phyloP scores from a whole-genome alignment of 2,113 vertebrate genomes.

The Oxyruncus cristatus region DNA sequence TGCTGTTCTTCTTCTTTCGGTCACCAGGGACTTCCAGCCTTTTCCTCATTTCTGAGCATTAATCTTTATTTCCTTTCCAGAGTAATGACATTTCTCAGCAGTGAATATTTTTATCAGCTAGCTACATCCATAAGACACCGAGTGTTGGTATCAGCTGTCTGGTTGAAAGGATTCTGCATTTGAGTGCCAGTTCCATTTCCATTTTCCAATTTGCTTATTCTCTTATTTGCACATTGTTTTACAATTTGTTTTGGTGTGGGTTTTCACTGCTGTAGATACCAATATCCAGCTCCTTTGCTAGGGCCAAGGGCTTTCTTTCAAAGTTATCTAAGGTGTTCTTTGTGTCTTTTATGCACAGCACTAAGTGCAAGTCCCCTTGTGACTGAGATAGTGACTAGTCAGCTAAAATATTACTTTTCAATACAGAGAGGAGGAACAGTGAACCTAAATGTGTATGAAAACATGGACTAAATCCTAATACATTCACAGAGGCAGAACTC shows the following conservation, averaged over 20 bases:
- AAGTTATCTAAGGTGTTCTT: background rate
- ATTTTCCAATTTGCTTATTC: background rate
- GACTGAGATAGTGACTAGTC: background rate
- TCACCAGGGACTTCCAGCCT: conserved; percentile 22
- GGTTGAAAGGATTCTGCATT: conserved; percentile 6
- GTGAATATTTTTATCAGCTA: conserved; percentile 17
- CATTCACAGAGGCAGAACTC: background rate
- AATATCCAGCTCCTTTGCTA: background rate
- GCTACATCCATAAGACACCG: background rate
- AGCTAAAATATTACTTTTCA: background rate
- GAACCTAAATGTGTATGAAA: background rate
- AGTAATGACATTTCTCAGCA: conserved; percentile 37
- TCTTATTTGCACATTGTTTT: background rate
- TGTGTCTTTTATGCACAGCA: background rate
- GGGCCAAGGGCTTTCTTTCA: background rate
- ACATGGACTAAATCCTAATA: background rate
- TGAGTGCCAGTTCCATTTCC: background rate
- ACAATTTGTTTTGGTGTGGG: background rate
- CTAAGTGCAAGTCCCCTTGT: background rate
- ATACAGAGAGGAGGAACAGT: background rate
- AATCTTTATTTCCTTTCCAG: conserved; percentile 47
- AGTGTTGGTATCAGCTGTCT: background rate
- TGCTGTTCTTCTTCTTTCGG: conserved; percentile 40
- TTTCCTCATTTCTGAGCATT: conserved; percentile 33
- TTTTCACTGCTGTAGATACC: background rate